Base-by-base conservation (phyloP, 1,140 invertebrate species). In the Cotesia vestalis region DNA sequence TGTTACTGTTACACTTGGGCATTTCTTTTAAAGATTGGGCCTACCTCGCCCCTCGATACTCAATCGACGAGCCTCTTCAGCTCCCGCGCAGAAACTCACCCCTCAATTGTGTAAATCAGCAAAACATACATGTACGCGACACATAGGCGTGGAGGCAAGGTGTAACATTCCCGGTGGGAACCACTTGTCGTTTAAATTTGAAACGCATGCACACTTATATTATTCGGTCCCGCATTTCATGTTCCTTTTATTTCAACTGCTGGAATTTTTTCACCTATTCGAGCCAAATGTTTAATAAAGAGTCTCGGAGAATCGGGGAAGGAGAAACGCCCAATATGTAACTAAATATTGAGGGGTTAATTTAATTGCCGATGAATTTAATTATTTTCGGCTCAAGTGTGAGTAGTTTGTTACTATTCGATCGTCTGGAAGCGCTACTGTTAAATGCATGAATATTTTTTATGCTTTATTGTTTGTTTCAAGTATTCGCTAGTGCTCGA, bases 1-100 rank as follows among this genome's bases (percentile, higher is more conserved):
- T 85, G 83, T 84, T 86, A 85, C 83, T 83, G 84, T 86, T 85
- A 75, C 78, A 75, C 79, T 78, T 75, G 62, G 27, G 69, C n/a
- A 74, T 74, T 75, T 78, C 73, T 71, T 71, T 71, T 14, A 62
- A 66, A 57, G 73, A 66, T 71, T 69, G 72, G 60, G 62, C 62
- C 60, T 71, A 59, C 57, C 57, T 55, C 62, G 40, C 35, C 53
- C 61, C n/a, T 72, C 57, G 52, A 40, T 38, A 57, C n/a, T 72
- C 57, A 52, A 40, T 38, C 55, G 55, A 14, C 11, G 40, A 11
- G 40, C 66, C 66, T 67, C 66, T 67, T 67, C 52, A 67, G 64
- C 61, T 64, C 51, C 46, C 72, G 57, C 53, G 35, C 46, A 20
- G 4, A 9, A 17, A 66, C n/a, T 70, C 69, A 35, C 69, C 67